These are phyloP conservation scores for Phylloscopus trochilus DNA, from an alignment of 2,113 vertebrate genomes.

Conservation along the genomic window DNA sequence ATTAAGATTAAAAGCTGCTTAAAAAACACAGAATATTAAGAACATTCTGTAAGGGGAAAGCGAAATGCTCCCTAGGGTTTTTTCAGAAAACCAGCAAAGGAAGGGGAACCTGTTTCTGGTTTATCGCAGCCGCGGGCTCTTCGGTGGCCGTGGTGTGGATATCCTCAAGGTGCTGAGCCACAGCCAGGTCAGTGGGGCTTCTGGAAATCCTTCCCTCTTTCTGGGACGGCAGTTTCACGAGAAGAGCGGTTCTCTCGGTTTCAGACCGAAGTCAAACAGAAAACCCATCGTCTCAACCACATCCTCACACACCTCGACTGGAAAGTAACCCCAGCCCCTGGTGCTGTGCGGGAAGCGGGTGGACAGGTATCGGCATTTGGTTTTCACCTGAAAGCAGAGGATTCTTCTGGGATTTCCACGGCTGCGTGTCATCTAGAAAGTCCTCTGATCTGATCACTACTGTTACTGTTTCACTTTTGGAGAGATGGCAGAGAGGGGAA, in stretches of 20 bases:
- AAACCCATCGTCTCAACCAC: conserved; percentile 37
- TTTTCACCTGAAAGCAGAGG: conserved; percentile 29
- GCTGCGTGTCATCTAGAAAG: background rate
- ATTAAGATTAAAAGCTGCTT: background rate
- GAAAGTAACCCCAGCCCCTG: background rate
- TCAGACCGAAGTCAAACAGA: conserved; percentile 64
- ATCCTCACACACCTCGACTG: background rate
- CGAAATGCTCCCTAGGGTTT: background rate
- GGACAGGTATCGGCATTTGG: background rate
- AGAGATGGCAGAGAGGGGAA: background rate
- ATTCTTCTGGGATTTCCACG: conserved; percentile 19
- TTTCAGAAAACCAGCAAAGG: background rate
- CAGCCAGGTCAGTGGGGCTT: background rate
- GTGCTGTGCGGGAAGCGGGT: background rate
- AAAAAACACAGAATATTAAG: background rate
- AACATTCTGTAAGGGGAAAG: background rate
- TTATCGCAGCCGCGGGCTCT: background rate
- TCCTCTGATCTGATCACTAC: background rate
- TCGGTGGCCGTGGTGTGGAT: background rate
- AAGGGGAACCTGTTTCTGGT: background rate
- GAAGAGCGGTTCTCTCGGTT: background rate
- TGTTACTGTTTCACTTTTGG: background rate
- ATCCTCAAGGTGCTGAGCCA: background rate
- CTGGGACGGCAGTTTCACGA: conserved; percentile 33
- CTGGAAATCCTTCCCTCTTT: background rate